A percentile compares a stretch with the other conserved stretches of the same genome.
These are phyloP conservation scores for Enteromius argenteus DNA, from an alignment of 2,797 vertebrate genomes.

Conservation along the genomic window DNA sequence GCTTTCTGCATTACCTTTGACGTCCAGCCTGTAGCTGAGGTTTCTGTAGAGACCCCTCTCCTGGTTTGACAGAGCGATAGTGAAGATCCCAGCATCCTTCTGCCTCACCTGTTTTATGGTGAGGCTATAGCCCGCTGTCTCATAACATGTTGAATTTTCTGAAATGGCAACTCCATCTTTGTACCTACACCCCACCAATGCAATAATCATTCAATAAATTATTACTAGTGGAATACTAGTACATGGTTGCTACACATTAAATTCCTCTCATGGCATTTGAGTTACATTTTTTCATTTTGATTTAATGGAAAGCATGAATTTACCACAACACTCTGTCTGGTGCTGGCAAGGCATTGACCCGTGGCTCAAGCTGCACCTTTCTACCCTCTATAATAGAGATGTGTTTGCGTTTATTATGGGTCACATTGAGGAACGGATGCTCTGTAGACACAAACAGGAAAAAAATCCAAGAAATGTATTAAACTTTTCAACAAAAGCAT, in stretches of 20 bases:
- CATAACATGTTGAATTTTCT: constrained; percentile 82
- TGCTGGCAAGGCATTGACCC: constrained; percentile 82
- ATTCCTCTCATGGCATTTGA: background rate
- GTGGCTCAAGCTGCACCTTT: constrained; percentile 79
- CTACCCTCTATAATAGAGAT: constrained; percentile 71
- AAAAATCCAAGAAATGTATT: background rate
- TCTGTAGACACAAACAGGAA: constrained; percentile 75
- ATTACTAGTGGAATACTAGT: background rate
- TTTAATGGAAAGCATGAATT: constrained; percentile 43
- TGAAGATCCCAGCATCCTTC: constrained; percentile 85
- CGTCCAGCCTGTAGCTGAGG: constrained; percentile 84
- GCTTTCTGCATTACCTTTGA: constrained; percentile 80
- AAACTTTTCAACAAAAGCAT: background rate
- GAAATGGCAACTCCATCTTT: constrained; percentile 83
- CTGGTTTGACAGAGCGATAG: constrained; percentile 79
- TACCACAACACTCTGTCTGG: constrained; percentile 81
- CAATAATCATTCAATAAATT: background rate
- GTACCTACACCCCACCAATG: constrained; percentile 76
- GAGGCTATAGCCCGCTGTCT: constrained; percentile 73
- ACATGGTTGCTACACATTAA: background rate
- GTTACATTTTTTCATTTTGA: background rate
- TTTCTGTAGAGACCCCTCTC: constrained; percentile 77
- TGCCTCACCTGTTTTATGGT: constrained; percentile 79
- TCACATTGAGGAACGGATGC: constrained; percentile 81
- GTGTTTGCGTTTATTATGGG: constrained; percentile 66